phyloP scores from a whole-genome alignment of 1,140 invertebrate genomes.

The Euura lappo region DNA sequence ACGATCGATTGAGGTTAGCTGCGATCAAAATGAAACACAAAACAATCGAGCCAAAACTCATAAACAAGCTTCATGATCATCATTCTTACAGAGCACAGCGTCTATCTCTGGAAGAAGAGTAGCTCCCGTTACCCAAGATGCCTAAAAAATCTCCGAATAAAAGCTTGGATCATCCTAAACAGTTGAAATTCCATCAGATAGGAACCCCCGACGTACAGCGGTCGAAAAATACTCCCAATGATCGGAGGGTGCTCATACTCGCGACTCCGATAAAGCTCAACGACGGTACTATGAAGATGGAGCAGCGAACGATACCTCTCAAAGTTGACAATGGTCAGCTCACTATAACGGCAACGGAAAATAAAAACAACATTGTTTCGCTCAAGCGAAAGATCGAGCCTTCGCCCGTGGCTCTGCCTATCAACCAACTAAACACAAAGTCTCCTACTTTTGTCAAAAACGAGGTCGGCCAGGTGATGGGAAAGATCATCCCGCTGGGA shows the following conservation, averaged over 20 bases:
- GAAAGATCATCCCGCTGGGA: constrained; percentile 15
- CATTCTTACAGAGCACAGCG: too few species aligned
- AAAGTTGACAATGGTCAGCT: constrained; percentile 12
- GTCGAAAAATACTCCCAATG: not conserved
- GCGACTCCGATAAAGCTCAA: constrained; percentile 9
- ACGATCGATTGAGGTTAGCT: too few species aligned
- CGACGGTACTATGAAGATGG: constrained; percentile 13
- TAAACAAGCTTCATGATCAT: too few species aligned
- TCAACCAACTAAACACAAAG: constrained; percentile 10
- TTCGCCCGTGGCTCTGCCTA: constrained; percentile 9
- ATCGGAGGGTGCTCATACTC: constrained; percentile 12
- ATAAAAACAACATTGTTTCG: constrained; percentile 10
- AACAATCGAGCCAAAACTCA: too few species aligned
- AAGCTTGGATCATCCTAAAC: not conserved
- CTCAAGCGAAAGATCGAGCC: constrained; percentile 13
- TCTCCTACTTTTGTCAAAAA: constrained; percentile 15
- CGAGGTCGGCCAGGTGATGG: constrained; percentile 14
- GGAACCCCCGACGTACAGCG: not conserved
- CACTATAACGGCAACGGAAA: not conserved
- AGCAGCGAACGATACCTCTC: constrained; percentile 14
- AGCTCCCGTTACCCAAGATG: not conserved
- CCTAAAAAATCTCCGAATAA: constrained; percentile 10
- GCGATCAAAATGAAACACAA: too few species aligned
- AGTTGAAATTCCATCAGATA: constrained; percentile 6
- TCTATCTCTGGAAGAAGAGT: not conserved